phyloP scores from a whole-genome alignment of 1,140 invertebrate genomes.

The Saccostrea glomerata region DNA sequence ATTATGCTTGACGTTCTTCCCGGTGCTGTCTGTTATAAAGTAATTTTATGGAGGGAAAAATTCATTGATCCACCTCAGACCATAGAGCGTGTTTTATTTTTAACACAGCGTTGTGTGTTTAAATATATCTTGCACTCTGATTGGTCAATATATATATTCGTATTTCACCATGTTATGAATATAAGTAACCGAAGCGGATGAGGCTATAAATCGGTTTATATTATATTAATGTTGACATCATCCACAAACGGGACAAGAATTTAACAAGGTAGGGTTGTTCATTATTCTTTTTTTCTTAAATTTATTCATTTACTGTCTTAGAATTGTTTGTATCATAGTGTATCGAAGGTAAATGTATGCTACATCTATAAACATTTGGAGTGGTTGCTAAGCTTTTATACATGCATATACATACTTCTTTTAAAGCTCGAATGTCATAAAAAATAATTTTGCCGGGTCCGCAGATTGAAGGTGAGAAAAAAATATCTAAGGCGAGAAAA shows the following conservation, averaged over 20 bases:
- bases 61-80: not conserved
- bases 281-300: not conserved
- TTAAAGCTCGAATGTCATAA: too few relatives aligned
- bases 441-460: too few relatives aligned
- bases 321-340: not conserved
- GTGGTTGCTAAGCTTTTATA: too few relatives aligned
- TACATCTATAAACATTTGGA: too few relatives aligned
- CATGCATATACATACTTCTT: too few relatives aligned
- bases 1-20: too few relatives aligned
- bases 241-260: not conserved
- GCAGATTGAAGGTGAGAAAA: too few relatives aligned
- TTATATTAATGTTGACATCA: not conserved
- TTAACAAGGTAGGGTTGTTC: not conserved
- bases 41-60: too few relatives aligned
- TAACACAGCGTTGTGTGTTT: not conserved
- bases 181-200: not conserved
- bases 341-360: not conserved
- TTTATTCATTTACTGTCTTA: too few relatives aligned
- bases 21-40: too few relatives aligned
- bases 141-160: slow-evolving; percentile 19
- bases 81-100: not conserved
- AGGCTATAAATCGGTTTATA: not conserved
- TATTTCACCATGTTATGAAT: not conserved
- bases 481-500: too few relatives aligned
- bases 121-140: not conserved